These are phyloP conservation scores for Patella caerulea DNA, from an alignment of 2,888 invertebrate genomes.

Conservation along the genomic window DNA sequence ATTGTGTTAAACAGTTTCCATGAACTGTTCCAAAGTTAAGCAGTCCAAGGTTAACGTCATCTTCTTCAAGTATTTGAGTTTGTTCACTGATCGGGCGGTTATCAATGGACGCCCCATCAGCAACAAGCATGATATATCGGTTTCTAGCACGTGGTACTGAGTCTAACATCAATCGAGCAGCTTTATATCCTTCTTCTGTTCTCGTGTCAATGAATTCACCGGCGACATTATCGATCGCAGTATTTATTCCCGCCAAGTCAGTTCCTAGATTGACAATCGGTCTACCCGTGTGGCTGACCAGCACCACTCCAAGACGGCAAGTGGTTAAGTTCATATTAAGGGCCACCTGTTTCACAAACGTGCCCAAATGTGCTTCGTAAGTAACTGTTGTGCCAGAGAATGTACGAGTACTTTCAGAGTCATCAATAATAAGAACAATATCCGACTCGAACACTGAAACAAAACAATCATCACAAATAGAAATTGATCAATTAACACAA, in stretches of 20 bases:
- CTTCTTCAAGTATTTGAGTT: neutral
- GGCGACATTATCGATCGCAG: neutral
- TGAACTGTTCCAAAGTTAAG: neutral
- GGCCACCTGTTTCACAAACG: neutral
- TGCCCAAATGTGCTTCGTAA: neutral
- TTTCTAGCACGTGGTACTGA: neutral
- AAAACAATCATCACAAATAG: too few relatives aligned
- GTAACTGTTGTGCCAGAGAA: neutral
- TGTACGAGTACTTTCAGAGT: neutral
- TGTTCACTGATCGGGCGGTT: neutral
- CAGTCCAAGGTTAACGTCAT: neutral
- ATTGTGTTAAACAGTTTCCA: neutral
- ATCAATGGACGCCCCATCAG: neutral
- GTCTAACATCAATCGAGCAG: neutral
- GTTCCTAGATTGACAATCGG: neutral
- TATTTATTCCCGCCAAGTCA: neutral
- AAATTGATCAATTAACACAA: too few relatives aligned
- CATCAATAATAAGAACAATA: neutral
- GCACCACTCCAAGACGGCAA: neutral
- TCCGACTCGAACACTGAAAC: too few relatives aligned
- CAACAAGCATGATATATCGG: neutral
- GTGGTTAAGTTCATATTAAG: neutral
- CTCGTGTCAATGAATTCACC: neutral
- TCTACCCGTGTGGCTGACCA: neutral
- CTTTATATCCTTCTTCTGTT: neutral